Conservation (phyloP, 2,888 invertebrate genomes). For the Tachina fera region DNA sequence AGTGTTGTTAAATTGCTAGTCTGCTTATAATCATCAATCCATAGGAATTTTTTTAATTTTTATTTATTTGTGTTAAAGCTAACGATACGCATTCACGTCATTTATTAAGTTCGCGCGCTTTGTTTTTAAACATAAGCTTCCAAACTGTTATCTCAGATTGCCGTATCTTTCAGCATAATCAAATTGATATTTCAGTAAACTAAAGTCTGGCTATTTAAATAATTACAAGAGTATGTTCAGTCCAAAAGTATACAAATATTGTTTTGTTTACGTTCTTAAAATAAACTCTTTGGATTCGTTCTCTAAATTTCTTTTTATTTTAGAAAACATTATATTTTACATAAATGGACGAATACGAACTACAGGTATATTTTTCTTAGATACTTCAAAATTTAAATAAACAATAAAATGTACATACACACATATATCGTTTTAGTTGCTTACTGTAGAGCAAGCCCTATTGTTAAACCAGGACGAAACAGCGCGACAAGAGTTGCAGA, state of each 20-base stretch:
- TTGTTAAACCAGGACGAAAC: constrained; percentile 83
- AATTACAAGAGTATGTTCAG: constrained; percentile 28
- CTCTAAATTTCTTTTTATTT: constrained; percentile 41
- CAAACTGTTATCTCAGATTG: too few species aligned
- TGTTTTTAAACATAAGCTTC: too few species aligned
- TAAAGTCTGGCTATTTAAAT: too few species aligned
- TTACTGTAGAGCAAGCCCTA: constrained; percentile 86
- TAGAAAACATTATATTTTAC: not conserved
- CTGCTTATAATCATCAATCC: too few species aligned
- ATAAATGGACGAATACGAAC: constrained; percentile 74
- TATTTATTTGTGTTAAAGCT: too few species aligned
- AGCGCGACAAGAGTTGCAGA: constrained; percentile 84
- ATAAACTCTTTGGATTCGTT: constrained; percentile 18
- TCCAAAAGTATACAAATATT: not conserved
- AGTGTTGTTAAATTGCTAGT: too few species aligned
- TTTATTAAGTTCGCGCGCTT: too few species aligned
- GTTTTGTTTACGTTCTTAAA: constrained; percentile 37
- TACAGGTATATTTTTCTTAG: constrained; percentile 73
- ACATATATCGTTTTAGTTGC: constrained; percentile 83
- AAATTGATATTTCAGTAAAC: too few species aligned
- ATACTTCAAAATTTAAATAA: not conserved
- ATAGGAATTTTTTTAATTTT: too few species aligned
- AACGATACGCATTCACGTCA: too few species aligned
- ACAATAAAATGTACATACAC: not conserved
- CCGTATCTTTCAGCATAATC: too few species aligned